phyloP scores from a whole-genome alignment of 2,797 vertebrate species.

The Columba guinea region DNA sequence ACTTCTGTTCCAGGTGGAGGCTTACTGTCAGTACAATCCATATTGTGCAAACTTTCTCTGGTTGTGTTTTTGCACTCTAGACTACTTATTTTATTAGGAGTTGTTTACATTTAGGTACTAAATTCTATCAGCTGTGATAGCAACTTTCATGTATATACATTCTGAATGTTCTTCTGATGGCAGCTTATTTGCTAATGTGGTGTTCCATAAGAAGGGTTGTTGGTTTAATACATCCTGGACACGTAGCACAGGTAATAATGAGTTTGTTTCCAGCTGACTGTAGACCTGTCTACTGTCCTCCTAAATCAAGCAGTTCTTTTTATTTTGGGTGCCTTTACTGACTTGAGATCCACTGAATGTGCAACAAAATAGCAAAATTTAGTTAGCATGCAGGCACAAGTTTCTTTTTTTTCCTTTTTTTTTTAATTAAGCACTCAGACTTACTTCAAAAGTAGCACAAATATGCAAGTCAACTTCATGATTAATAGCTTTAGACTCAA shows the following conservation, averaged over 20 bases:
- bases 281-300: not conserved
- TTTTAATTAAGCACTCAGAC: conserved; percentile 15
- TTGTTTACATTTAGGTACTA: not conserved
- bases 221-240: not conserved
- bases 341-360: not conserved
- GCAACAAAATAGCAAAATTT: conserved; percentile 11
- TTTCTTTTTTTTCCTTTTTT: not conserved
- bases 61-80: not conserved
- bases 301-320: not conserved
- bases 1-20: not conserved
- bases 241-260: not conserved
- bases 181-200: not conserved
- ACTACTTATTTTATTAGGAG: not conserved
- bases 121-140: not conserved
- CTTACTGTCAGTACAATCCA: not conserved
- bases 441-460: conserved; percentile 55
- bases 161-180: not conserved
- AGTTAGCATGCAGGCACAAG: conserved; percentile 13
- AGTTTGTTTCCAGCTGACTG: not conserved
- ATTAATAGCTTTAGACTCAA: conserved; percentile 60
- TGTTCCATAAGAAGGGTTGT: not conserved
- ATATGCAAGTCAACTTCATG: conserved; percentile 56
- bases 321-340: not conserved
- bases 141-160: not conserved
- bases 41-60: not conserved